phyloP scores from a whole-genome alignment of 2,797 vertebrate species.

The Gallinago stenura region DNA sequence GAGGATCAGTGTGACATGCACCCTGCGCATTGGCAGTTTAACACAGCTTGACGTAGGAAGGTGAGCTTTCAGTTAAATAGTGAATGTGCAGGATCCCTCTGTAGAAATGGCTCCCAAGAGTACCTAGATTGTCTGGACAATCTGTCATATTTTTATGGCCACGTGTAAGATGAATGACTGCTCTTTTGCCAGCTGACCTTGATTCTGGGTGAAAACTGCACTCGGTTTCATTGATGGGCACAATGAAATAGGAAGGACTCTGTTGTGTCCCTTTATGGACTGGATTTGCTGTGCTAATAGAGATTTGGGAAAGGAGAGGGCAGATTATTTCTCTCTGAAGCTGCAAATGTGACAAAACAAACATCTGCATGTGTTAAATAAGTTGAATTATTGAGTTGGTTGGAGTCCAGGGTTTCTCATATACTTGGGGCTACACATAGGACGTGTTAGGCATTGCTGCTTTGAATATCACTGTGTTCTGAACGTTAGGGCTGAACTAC shows the following conservation, averaged over 20 bases:
- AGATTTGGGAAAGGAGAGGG: not conserved
- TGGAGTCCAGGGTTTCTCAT: not conserved
- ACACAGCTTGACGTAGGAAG: not conserved
- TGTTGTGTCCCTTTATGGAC: accelerated
- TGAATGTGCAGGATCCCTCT: not conserved
- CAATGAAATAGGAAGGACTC: not conserved
- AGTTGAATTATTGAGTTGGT: not conserved
- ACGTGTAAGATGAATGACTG: not conserved
- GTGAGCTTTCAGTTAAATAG: not conserved
- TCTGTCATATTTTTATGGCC: not conserved
- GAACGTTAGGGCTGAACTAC: not conserved
- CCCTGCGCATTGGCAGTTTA: not conserved
- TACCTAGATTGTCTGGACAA: not conserved
- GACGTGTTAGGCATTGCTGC: accelerated
- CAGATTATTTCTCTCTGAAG: not conserved
- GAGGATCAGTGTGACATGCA: not conserved
- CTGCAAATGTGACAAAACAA: not conserved
- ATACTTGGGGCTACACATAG: no score
- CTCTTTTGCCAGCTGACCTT: not conserved
- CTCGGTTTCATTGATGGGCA: not conserved
- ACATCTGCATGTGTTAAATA: not conserved
- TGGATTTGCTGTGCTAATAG: not conserved
- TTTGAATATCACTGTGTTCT: not conserved
- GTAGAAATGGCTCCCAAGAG: not conserved
- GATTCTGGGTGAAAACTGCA: not conserved